Conservation (phyloP, 1,140 invertebrate species). For the Oedothorax gibbosus region DNA sequence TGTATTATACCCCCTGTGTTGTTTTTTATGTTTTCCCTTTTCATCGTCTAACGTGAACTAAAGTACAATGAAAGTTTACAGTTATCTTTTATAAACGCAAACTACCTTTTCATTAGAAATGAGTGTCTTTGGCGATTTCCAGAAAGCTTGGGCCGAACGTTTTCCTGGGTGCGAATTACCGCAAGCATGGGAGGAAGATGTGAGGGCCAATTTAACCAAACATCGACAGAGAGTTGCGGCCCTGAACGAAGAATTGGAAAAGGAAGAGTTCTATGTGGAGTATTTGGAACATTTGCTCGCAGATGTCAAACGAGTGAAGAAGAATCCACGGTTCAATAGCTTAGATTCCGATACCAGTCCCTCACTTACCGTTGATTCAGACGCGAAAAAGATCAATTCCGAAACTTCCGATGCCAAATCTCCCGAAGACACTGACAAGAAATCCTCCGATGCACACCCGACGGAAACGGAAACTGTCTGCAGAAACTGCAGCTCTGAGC, state of each 20-base stretch:
- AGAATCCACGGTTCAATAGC: slow-evolving; percentile 18
- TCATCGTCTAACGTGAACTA: not conserved
- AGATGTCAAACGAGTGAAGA: slow-evolving; percentile 77
- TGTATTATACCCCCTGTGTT: slow-evolving; percentile 22
- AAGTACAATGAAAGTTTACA: not conserved
- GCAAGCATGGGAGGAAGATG: slow-evolving; percentile 90
- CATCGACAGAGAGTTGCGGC: slow-evolving; percentile 82
- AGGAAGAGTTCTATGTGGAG: slow-evolving; percentile 90
- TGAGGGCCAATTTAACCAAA: slow-evolving; percentile 85
- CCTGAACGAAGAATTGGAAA: slow-evolving; percentile 85
- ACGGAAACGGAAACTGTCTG: not conserved
- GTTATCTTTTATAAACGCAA: not conserved
- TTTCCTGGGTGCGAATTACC: slow-evolving; percentile 89
- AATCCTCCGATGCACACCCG: not conserved
- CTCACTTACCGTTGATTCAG: not conserved
- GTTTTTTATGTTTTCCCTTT: not conserved
- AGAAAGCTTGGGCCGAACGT: slow-evolving; percentile 86
- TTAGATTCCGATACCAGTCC: not conserved
- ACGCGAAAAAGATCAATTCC: not conserved
- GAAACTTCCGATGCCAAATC: not conserved
- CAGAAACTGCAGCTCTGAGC: slow-evolving; percentile 1
- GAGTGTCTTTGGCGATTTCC: slow-evolving; percentile 90
- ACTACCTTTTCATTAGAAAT: slow-evolving; percentile 68
- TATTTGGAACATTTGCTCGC: slow-evolving; percentile 85
- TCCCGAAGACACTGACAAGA: not conserved